Evolutionary conservation across 2,888 invertebrate species (phyloP).

Genomic region (Matsumyia berberina): DNA sequence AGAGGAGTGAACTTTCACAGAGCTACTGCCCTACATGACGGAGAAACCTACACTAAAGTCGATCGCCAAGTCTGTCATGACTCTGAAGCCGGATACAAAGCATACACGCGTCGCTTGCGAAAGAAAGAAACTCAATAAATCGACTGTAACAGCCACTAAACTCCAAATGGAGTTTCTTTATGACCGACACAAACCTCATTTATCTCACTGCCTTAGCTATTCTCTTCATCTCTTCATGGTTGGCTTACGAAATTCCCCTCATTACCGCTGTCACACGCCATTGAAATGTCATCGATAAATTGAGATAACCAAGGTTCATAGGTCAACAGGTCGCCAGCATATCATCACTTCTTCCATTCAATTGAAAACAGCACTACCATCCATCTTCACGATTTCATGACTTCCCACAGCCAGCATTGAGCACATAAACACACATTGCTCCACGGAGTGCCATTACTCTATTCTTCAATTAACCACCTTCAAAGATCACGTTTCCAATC

Average conservation of each 20-base stretch:
- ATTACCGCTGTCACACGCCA: slow-evolving; percentile 29
- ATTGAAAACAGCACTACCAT: slow-evolving; percentile 35
- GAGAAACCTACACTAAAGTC: too few species aligned
- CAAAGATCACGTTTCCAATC: slow-evolving; percentile 69
- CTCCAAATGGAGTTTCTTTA: too few species aligned
- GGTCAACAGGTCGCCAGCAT: slow-evolving; percentile 57
- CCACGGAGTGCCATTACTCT: slow-evolving; percentile 45
- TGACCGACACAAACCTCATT: too few species aligned
- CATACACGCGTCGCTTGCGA: too few species aligned
- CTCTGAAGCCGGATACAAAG: too few species aligned
- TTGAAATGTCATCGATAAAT: slow-evolving; percentile 65
- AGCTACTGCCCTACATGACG: too few species aligned
- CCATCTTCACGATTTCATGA: slow-evolving; percentile 55
- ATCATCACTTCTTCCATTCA: slow-evolving; percentile 56
- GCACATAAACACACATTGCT: neutral
- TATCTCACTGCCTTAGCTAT: too few species aligned
- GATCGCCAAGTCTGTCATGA: too few species aligned
- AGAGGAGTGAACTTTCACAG: too few species aligned
- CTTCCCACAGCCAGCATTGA: slow-evolving; percentile 37
- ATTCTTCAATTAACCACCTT: slow-evolving; percentile 63
- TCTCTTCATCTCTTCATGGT: too few species aligned
- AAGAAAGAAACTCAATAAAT: too few species aligned
- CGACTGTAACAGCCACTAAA: too few species aligned
- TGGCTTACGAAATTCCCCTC: neutral
- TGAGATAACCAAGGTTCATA: slow-evolving; percentile 48